Conservation (phyloP, 2,797 vertebrate genomes). For the Rhadinocentrus ornatus region DNA sequence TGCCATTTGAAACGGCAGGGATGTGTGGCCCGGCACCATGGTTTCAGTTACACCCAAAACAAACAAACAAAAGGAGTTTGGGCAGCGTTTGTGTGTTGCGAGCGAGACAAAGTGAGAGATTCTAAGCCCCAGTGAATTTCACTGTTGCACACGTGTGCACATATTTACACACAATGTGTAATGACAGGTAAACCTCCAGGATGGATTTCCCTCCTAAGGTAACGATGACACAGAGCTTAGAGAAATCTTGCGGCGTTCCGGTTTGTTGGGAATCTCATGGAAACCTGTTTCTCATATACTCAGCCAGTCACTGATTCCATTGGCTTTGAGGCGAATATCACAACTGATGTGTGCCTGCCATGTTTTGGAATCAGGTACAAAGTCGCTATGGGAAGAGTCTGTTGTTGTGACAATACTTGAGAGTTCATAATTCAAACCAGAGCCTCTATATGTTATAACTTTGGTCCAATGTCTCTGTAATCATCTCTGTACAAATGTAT, state of each 20-base stretch:
- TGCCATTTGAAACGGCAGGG: slow-evolving; percentile 69
- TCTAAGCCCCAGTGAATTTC: slow-evolving; percentile 34
- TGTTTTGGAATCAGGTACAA: slow-evolving; percentile 37
- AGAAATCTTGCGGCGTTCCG: slow-evolving; percentile 29
- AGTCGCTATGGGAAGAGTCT: slow-evolving; percentile 17
- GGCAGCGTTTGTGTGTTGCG: slow-evolving; percentile 47
- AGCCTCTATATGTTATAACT: slow-evolving; percentile 31
- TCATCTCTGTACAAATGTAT: slow-evolving; percentile 14
- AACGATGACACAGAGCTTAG: slow-evolving; percentile 43
- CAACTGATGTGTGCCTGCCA: slow-evolving; percentile 28
- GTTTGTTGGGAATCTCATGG: slow-evolving; percentile 43
- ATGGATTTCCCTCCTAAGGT: slow-evolving; percentile 55
- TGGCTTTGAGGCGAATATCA: slow-evolving; percentile 18
- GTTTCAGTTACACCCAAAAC: slow-evolving; percentile 85
- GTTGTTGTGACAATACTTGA: slow-evolving; percentile 15
- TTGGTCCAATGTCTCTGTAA: slow-evolving; percentile 48
- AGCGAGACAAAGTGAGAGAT: slow-evolving; percentile 28
- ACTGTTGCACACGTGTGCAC: slow-evolving; percentile 26
- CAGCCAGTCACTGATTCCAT: slow-evolving; percentile 25
- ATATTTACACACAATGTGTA: slow-evolving; percentile 19
- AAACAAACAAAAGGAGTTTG: slow-evolving; percentile 79
- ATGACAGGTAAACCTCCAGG: slow-evolving; percentile 34
- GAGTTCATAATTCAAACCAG: slow-evolving; percentile 46
- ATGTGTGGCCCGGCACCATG: slow-evolving; percentile 79
- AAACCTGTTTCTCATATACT: slow-evolving; percentile 45